A percentile compares a stretch with the other conserved stretches of the same genome.
Evolutionary conservation across 2,113 vertebrate genomes (phyloP).

Genomic region (Rhegmatorhina hoffmannsi): DNA sequence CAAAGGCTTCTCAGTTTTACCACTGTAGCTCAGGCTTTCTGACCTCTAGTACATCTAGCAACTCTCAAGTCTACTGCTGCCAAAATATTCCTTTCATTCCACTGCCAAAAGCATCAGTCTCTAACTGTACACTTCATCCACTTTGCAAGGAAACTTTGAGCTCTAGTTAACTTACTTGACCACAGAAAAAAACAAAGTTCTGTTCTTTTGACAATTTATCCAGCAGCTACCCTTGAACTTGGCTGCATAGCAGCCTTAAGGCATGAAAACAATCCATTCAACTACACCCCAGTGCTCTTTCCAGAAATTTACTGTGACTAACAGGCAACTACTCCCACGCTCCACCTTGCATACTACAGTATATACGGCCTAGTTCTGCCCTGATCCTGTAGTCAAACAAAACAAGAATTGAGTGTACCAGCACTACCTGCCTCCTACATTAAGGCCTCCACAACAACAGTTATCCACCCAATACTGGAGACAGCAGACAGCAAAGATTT

Average conservation of each 20-base stretch:
- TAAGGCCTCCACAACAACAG: background rate
- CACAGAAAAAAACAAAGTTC: background rate
- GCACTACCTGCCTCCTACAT: background rate
- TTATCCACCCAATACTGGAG: background rate
- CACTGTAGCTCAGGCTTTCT: background rate
- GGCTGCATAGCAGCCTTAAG: background rate
- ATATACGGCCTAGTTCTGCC: background rate
- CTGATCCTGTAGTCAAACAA: background rate
- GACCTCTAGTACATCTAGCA: background rate
- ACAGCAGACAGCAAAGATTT: background rate
- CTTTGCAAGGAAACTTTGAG: background rate
- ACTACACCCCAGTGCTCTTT: background rate
- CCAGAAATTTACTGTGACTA: background rate
- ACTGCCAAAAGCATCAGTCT: background rate
- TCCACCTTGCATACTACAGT: background rate
- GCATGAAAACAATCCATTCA: background rate
- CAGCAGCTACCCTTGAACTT: background rate
- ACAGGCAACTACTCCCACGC: background rate
- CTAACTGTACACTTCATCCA: background rate
- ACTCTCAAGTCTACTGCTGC: background rate
- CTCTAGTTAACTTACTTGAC: background rate
- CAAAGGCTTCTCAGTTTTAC: background rate
- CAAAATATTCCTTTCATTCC: background rate
- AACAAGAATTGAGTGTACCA: background rate
- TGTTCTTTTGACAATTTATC: background rate